phyloP scores from a whole-genome alignment of 2,113 vertebrate species.

The Myiopsitta monachus region DNA sequence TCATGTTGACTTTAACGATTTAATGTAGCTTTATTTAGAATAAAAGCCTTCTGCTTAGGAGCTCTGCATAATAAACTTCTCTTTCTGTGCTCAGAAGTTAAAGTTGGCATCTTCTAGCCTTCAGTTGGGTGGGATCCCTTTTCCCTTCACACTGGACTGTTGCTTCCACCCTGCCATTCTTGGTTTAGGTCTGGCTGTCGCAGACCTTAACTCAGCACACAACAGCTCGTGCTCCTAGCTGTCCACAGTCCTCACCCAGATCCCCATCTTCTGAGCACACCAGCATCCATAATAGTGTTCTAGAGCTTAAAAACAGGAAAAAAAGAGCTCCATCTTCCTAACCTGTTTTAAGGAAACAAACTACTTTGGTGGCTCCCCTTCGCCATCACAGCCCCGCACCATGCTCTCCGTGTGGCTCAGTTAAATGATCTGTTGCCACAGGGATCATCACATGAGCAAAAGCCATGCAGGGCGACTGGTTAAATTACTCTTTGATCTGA shows the following conservation, averaged over 20 bases:
- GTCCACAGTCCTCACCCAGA: background rate
- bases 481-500: background rate
- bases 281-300: background rate
- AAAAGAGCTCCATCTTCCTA: background rate
- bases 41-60: background rate
- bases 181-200: background rate
- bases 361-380: background rate
- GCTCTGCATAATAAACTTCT: background rate
- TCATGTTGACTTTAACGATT: background rate
- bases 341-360: background rate
- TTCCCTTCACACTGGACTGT: background rate
- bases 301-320: background rate
- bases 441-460: background rate
- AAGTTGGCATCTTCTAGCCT: background rate
- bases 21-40: background rate
- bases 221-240: rapidly evolving
- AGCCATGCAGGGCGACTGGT: background rate
- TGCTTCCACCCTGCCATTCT: background rate
- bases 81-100: background rate
- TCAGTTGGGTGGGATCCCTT: background rate
- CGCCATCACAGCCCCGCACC: rapidly evolving
- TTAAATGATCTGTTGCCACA: background rate
- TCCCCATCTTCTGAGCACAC: background rate
- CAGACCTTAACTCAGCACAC: background rate
- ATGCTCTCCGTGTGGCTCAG: background rate